Conservation (phyloP, 2,888 invertebrate species). For the Hypolimnas misippus region DNA sequence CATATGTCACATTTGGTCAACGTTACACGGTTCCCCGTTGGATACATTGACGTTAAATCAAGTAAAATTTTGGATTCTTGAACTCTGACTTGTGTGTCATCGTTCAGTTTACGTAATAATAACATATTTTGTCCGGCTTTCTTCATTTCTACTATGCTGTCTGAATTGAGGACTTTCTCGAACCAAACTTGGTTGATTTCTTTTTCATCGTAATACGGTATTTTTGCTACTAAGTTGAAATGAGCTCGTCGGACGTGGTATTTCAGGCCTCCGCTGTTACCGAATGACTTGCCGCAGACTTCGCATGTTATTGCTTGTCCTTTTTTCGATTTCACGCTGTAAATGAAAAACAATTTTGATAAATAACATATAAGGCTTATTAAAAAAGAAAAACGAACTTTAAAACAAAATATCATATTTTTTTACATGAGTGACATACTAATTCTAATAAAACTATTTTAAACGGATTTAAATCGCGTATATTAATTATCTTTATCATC, state of each 20-base stretch:
- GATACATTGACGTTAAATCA: constrained; percentile 51
- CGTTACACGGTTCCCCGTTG: constrained; percentile 25
- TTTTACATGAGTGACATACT: too few species aligned
- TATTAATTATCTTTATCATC: too few species aligned
- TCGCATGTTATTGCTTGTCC: constrained; percentile 44
- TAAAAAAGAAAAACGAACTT: neutral
- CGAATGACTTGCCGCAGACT: constrained; percentile 51
- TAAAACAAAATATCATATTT: too few species aligned
- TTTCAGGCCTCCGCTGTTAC: constrained; percentile 42
- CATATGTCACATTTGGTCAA: constrained; percentile 32
- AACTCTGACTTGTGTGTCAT: constrained; percentile 46
- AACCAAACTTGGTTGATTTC: constrained; percentile 64
- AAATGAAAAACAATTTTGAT: constrained; percentile 4
- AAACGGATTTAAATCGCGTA: too few species aligned
- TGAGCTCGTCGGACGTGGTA: constrained; percentile 60
- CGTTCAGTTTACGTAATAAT: constrained; percentile 51
- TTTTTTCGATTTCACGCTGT: constrained; percentile 12
- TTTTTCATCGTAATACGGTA: constrained; percentile 50
- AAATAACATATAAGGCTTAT: neutral
- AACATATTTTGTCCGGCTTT: constrained; percentile 54
- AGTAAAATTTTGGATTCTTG: constrained; percentile 43
- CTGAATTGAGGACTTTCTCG: constrained; percentile 59
- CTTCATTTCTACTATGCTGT: constrained; percentile 57
- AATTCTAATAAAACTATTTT: too few species aligned
- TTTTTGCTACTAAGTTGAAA: constrained; percentile 53